A percentile compares a stretch with the other conserved stretches of the same genome.
These are phyloP conservation scores for Thamnaconus septentrionalis DNA, from an alignment of 2,113 vertebrate genomes.

Conservation along the genomic window DNA sequence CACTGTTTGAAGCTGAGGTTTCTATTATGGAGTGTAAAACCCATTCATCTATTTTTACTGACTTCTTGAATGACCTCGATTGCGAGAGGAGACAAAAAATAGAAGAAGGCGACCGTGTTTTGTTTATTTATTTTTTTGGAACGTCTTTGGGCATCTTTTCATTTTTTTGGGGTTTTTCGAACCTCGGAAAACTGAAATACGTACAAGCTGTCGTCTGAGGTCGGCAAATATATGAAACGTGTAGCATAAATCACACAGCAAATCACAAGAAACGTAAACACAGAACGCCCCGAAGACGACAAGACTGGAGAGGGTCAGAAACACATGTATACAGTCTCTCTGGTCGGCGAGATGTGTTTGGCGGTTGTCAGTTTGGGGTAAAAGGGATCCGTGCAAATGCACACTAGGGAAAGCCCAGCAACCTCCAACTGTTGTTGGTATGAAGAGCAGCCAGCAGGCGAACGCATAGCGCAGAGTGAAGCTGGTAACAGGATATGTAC, in stretches of 20 bases:
- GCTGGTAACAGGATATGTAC: slow-evolving; percentile 37
- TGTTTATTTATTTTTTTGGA: not conserved
- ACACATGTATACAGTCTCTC: not conserved
- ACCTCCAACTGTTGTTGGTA: slow-evolving; percentile 58
- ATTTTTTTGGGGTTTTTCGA: not conserved
- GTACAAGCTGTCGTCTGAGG: not conserved
- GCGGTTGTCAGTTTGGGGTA: slow-evolving; percentile 10
- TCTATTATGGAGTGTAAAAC: slow-evolving; percentile 60
- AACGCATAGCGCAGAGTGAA: slow-evolving; percentile 44
- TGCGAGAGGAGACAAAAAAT: slow-evolving; percentile 23
- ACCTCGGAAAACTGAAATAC: not conserved
- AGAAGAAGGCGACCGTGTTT: slow-evolving; percentile 3
- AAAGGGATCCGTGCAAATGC: slow-evolving; percentile 40
- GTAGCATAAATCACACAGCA: no score
- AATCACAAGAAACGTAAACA: no score
- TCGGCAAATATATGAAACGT: no score
- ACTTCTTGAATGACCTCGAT: slow-evolving; percentile 27
- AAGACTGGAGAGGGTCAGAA: not conserved
- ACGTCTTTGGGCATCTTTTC: not conserved
- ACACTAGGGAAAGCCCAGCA: slow-evolving; percentile 71
- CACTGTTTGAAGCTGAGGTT: slow-evolving; percentile 57
- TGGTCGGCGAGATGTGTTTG: not conserved
- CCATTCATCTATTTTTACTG: slow-evolving; percentile 66
- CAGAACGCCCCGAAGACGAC: not conserved
- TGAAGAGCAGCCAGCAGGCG: slow-evolving; percentile 59